Conservation (phyloP, 2,797 vertebrate genomes). For the Eidolon dupreanum region DNA sequence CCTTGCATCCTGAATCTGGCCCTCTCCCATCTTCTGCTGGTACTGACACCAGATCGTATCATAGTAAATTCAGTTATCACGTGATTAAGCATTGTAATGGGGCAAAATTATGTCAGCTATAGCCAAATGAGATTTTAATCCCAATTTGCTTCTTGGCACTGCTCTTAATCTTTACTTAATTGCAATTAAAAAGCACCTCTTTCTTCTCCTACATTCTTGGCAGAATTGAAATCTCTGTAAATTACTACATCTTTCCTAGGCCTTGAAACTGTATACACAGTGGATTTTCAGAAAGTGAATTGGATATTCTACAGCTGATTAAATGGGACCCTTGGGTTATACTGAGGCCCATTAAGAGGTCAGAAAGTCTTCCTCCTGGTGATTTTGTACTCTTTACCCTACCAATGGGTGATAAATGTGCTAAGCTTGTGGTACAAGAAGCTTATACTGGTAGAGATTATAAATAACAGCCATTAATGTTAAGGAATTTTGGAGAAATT, state of each 20-base stretch:
- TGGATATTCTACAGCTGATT: not conserved
- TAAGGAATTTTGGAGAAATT: not conserved
- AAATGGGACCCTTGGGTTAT: not conserved
- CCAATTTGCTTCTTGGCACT: not conserved
- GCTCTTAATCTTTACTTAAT: not conserved
- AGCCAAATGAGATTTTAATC: slow-evolving; percentile 34
- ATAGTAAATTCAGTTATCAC: not conserved
- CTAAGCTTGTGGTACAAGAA: not conserved
- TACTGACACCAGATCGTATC: not conserved
- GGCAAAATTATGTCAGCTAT: not conserved
- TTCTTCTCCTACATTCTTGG: not conserved
- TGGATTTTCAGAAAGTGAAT: not conserved
- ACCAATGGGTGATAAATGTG: not conserved
- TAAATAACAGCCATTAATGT: not conserved
- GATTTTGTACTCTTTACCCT: not conserved
- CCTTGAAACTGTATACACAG: not conserved
- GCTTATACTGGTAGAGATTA: not conserved
- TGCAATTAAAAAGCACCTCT: not conserved
- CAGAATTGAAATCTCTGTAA: not conserved
- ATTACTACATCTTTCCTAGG: not conserved
- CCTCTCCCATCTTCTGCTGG: not conserved
- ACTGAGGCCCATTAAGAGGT: not conserved
- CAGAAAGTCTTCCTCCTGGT: not conserved
- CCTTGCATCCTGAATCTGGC: not conserved
- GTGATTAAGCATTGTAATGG: not conserved